phyloP scores from a whole-genome alignment of 2,797 vertebrate genomes.

The Danio aesculapii region DNA sequence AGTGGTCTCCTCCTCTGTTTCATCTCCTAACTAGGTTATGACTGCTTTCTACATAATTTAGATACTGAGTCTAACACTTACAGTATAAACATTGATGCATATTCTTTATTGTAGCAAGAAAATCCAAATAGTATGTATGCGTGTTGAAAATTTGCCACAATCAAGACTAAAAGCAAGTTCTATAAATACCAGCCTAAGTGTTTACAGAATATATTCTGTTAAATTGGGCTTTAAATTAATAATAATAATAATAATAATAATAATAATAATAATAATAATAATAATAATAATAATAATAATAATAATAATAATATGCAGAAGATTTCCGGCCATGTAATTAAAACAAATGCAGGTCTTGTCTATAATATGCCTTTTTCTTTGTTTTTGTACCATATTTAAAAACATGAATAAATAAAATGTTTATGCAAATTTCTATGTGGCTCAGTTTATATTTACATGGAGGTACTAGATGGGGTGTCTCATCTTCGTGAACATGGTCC shows the following conservation, averaged over 20 bases:
- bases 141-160: not conserved
- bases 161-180: too few species aligned
- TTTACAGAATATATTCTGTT: not conserved
- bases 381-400: slow-evolving; percentile 11
- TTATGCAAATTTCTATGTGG: slow-evolving; percentile 13
- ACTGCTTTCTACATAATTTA: slow-evolving; percentile 11
- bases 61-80: slow-evolving; percentile 1
- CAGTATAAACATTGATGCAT: not conserved
- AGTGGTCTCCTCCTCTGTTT: not conserved
- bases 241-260: too few species aligned
- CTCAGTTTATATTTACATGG: slow-evolving; percentile 26
- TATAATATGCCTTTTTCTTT: not conserved
- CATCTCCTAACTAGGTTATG: slow-evolving; percentile 15
- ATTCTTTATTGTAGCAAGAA: not conserved
- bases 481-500: slow-evolving; percentile 22
- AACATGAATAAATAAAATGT: slow-evolving; percentile 9
- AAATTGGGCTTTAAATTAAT: not conserved
- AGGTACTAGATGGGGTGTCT: slow-evolving; percentile 12
- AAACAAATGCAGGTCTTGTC: not conserved
- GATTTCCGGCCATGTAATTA: not conserved
- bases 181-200: not conserved
- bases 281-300: too few species aligned
- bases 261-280: too few species aligned
- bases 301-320: not conserved
- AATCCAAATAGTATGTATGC: not conserved